These are phyloP conservation scores for Acanthococcus lagerstroemiae DNA, from an alignment of 2,888 invertebrate species.

Conservation along the genomic window DNA sequence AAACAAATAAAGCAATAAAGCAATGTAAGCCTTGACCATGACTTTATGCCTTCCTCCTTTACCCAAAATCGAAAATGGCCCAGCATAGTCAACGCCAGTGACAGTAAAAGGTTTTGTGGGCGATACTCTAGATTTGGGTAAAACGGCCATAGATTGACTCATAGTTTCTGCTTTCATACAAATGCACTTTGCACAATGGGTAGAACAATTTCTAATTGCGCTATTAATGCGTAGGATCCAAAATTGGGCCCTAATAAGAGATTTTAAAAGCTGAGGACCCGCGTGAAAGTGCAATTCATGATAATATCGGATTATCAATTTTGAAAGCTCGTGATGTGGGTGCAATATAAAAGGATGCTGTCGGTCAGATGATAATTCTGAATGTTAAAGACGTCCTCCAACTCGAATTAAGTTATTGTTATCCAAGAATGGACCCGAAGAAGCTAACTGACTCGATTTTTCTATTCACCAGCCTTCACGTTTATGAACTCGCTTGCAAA, in stretches of 20 bases:
- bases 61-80: slow-evolving; percentile 19
- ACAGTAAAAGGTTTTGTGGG: slow-evolving; percentile 29
- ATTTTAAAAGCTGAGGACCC: slow-evolving; percentile 26
- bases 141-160: slow-evolving; percentile 37
- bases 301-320: slow-evolving; percentile 32
- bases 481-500: not conserved
- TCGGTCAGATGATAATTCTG: slow-evolving; percentile 17
- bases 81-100: slow-evolving; percentile 33
- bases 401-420: slow-evolving; percentile 32
- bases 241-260: not conserved
- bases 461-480: not conserved
- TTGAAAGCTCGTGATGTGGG: not conserved
- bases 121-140: slow-evolving; percentile 35
- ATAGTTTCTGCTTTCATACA: not conserved
- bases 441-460: not conserved
- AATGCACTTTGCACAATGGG: not conserved
- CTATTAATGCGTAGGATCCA: not conserved
- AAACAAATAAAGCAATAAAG: slow-evolving; percentile 33
- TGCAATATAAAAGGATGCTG: slow-evolving; percentile 33
- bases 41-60: not conserved
- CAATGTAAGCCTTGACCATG: slow-evolving; percentile 30
- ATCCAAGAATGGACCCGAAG: slow-evolving; percentile 33
- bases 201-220: not conserved
- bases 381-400: slow-evolving; percentile 34
- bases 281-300: slow-evolving; percentile 34